These are phyloP conservation scores for Pterocles gutturalis DNA, from an alignment of 2,113 vertebrate genomes.

Conservation along the genomic window DNA sequence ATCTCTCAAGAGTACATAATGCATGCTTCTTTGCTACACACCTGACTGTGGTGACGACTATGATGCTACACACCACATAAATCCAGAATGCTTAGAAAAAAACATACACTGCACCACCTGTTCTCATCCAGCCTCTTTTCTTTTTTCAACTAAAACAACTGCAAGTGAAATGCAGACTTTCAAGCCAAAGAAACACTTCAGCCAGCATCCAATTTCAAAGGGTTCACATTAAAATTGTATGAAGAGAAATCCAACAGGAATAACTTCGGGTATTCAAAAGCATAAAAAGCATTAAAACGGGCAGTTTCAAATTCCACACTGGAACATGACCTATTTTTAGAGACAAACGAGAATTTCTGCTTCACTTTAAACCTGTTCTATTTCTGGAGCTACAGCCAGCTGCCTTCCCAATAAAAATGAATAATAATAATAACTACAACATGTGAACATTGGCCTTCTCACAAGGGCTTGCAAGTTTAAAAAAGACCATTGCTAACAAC, in stretches of 20 bases:
- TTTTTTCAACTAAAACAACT: constrained; percentile 24
- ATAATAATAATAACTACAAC: constrained; percentile 33
- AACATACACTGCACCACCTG: background rate
- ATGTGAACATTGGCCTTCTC: constrained; percentile 1
- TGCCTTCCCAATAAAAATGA: constrained; percentile 28
- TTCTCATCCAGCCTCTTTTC: background rate
- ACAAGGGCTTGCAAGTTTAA: background rate
- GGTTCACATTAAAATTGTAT: constrained; percentile 23
- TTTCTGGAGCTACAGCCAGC: constrained; percentile 28
- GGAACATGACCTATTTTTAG: constrained; percentile 35
- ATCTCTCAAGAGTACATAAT: background rate
- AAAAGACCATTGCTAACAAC: background rate
- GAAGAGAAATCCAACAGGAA: constrained; percentile 18
- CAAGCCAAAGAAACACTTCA: constrained; percentile 8
- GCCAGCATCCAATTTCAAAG: constrained; percentile 44
- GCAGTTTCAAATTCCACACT: constrained; percentile 28
- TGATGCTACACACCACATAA: background rate
- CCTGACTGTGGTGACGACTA: background rate
- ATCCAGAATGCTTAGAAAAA: background rate
- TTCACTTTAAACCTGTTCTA: constrained; percentile 30
- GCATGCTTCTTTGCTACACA: background rate
- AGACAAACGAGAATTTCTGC: constrained; percentile 17
- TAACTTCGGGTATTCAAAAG: constrained; percentile 35
- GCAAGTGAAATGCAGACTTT: background rate
- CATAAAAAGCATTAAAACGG: background rate